Base-by-base conservation (phyloP, 2,113 vertebrate genomes). In the Campylomormyrus tamandua region DNA sequence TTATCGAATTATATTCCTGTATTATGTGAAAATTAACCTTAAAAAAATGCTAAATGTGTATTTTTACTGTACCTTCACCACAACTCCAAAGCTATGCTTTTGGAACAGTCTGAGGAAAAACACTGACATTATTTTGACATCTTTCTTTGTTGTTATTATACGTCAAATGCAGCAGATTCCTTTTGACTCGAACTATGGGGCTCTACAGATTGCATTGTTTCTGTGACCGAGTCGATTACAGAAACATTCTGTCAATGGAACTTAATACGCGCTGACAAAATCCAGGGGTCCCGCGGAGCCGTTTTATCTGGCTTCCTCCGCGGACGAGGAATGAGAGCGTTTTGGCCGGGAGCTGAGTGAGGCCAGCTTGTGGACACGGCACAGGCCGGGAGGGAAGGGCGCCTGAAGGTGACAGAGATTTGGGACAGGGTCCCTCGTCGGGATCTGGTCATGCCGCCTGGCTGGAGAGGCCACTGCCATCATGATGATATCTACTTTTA, bases 161-260 rank as follows among this genome's bases (percentile, higher is more conserved):
- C n/a, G 15, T 19, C 31, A 80, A 80, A 39, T 3, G 74, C 35
- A 35, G 15, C 35, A 42, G 42, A 80, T 80, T 80, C 74, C 35
- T 80, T 80, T 42, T 80, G 74, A 80, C 74, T 80, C 39, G 35
- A 80, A 42, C 74, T 80, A 35, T 80, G 74, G 74, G 13, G 13
- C 74, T 80, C 35, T 80, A 17, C 11, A 80, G 35, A 42, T 80
- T 42, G 35, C 74, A 80, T 80, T 80, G 74, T 80, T 42, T 80
- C 74, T 80, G 74, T 77, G 74, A 77, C 74, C 27, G 74, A 42
- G 74, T 80, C 31, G 74, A 80, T 80, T 80, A 80, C 74, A 80
- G 74, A 80, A 80, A 80, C 74, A 80, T 42, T 80, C 74, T 80
- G 35, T 80, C 74, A 80, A 80, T 39, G 74, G 35, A 80, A 80